Evolutionary conservation across 2,797 vertebrate genomes (phyloP).

Genomic region (Phrynocephalus vlangalii): DNA sequence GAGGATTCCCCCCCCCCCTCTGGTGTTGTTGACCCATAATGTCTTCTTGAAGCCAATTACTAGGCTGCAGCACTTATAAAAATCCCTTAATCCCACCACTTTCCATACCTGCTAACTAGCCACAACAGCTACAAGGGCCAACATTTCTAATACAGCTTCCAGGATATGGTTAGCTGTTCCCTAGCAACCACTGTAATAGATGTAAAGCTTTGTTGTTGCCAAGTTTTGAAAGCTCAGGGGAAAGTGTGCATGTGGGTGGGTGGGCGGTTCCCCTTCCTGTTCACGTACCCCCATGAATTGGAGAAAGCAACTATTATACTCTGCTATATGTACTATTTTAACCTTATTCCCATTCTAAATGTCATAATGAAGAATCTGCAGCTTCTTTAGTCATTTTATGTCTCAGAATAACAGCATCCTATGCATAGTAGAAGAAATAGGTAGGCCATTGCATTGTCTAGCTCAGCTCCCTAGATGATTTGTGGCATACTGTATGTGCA

Average conservation of each 20-base stretch:
- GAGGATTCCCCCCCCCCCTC: not conserved
- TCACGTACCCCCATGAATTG: not conserved
- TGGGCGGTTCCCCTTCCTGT: no score
- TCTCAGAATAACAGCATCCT: not conserved
- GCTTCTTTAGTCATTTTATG: not conserved
- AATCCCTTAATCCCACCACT: not conserved
- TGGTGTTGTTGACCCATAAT: not conserved
- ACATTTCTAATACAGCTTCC: not conserved
- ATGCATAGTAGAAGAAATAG: not conserved
- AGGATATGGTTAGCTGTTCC: not conserved
- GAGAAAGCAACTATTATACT: constrained; percentile 6
- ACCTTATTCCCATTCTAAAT: not conserved
- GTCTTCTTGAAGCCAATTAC: not conserved
- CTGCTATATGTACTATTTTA: not conserved
- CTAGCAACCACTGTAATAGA: constrained; percentile 4
- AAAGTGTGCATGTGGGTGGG: not conserved
- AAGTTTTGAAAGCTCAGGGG: not conserved
- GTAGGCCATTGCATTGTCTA: not conserved
- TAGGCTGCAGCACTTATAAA: not conserved
- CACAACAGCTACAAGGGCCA: not conserved
- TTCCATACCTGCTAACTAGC: not conserved
- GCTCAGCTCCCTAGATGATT: not conserved
- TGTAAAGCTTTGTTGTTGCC: not conserved
- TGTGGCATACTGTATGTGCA: not conserved
- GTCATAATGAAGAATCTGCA: not conserved